Conservation (phyloP, 2,888 invertebrate genomes). For the Parasteatoda lunata region DNA sequence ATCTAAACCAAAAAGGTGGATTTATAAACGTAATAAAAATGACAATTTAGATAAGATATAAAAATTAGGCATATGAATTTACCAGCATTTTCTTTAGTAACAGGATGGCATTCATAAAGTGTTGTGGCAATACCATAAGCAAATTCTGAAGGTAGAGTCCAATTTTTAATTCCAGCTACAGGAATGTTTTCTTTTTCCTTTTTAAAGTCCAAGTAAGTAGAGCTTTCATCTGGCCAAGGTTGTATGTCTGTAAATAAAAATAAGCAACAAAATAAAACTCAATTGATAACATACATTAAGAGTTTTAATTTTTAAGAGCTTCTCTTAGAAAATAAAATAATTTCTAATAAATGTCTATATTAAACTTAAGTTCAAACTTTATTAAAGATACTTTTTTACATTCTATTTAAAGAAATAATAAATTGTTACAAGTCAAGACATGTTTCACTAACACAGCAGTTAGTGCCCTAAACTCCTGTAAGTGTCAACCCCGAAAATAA, state of each 20-base stretch:
- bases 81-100: slow-evolving; percentile 80
- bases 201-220: background rate
- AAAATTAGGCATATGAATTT: background rate
- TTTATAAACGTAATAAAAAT: background rate
- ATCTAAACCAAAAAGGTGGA: no score
- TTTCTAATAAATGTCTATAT: background rate
- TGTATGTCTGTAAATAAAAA: slow-evolving; percentile 10
- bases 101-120: slow-evolving; percentile 87
- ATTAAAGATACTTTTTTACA: background rate
- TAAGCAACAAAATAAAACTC: background rate
- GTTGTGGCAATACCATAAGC: slow-evolving; percentile 85
- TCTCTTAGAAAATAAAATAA: no score
- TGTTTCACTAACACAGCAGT: no score
- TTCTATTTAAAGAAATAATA: background rate
- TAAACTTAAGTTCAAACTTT: background rate
- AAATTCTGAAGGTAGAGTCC: slow-evolving; percentile 78
- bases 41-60: background rate
- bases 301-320: no score
- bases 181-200: slow-evolving; percentile 43
- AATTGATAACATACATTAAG: background rate
- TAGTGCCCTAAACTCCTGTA: no score
- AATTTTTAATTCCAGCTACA: slow-evolving; percentile 77
- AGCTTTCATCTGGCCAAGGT: slow-evolving; percentile 38
- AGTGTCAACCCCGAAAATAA: no score
- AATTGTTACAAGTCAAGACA: no score